Conservation (phyloP, 2,888 invertebrate species). For the Linyphia triangularis region DNA sequence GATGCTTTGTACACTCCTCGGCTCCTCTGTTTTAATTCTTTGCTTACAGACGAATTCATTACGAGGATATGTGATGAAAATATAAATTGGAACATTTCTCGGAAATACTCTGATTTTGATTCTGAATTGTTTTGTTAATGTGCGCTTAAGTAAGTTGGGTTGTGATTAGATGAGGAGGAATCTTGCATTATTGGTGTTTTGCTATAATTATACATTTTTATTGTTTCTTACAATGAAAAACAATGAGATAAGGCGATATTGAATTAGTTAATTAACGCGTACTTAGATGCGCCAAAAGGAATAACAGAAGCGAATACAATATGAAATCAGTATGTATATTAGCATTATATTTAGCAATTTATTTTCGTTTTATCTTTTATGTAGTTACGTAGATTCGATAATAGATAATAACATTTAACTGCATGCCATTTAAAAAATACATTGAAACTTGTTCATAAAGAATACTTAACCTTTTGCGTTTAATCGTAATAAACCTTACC, state of each 20-base stretch:
- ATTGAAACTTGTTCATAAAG: too few species aligned
- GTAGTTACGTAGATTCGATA: too few species aligned
- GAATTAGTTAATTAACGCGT: background rate
- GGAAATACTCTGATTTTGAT: conserved; percentile 33
- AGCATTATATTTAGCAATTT: too few species aligned
- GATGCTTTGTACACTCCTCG: background rate
- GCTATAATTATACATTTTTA: background rate
- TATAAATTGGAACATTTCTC: conserved; percentile 39
- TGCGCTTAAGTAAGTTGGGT: background rate
- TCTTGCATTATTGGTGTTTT: background rate
- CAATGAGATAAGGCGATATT: background rate
- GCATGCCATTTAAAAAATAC: too few species aligned
- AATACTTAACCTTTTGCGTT: too few species aligned
- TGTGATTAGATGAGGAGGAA: background rate
- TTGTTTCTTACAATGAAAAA: background rate
- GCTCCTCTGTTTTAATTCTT: conserved; percentile 10
- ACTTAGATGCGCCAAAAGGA: background rate
- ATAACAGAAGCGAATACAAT: too few species aligned
- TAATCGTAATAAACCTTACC: too few species aligned
- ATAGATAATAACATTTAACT: too few species aligned
- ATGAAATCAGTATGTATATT: too few species aligned
- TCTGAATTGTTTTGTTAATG: conserved; percentile 30
- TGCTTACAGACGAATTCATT: background rate
- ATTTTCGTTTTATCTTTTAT: too few species aligned
- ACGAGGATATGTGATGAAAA: conserved; percentile 25